Evolutionary conservation across 2,113 vertebrate genomes (phyloP), one percentile per base, ranked within the genome.

Genomic region (Coregonus clupeaformis): DNA sequence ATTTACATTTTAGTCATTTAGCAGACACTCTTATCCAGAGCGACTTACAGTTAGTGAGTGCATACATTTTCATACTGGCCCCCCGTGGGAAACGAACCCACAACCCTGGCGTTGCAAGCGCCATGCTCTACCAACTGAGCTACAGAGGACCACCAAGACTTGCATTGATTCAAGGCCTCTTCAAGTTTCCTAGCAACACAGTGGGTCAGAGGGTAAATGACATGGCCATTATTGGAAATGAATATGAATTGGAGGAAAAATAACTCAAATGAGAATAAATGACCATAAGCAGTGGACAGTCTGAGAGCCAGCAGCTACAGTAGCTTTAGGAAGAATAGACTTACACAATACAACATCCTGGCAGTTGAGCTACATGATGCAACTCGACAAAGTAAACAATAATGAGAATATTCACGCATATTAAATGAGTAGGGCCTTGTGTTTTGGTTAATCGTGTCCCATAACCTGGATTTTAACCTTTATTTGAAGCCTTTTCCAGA

Each of bases 131-230:
- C n/a, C n/a, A n/a, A n/a, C n/a, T n/a, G n/a, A n/a, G n/a, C n/a
- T n/a, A n/a, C n/a, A n/a, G n/a, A 9, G 0, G 84, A 82, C 86
- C 77, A 74, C 85, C 91, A 88, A 85, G 66, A 32, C 76, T 25
- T 27, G 62, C 82, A 89, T 81, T 89, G 85, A 83, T 86, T 86
- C 84, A 72, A 75, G 79, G 85, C 87, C 84, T 86, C 81, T 89
- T 84, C 49, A 82, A 71, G 85, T 88, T 83, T 90, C 89, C 91
- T 90, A 92, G 90, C 91, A 92, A 90, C 90, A 81, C 64, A 77
- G 27, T 29, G 77, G 89, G 92, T 91, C 90, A 92, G 83, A 89
- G 90, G 86, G 86, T 84, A 78, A 75, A 87, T 82, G 83, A 86
- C 84, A 83, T 82, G 82, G 82, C 83, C 84, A 89, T 89, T 89